phyloP scores from a whole-genome alignment of 2,888 invertebrate species.

The Desoria tigrina region DNA sequence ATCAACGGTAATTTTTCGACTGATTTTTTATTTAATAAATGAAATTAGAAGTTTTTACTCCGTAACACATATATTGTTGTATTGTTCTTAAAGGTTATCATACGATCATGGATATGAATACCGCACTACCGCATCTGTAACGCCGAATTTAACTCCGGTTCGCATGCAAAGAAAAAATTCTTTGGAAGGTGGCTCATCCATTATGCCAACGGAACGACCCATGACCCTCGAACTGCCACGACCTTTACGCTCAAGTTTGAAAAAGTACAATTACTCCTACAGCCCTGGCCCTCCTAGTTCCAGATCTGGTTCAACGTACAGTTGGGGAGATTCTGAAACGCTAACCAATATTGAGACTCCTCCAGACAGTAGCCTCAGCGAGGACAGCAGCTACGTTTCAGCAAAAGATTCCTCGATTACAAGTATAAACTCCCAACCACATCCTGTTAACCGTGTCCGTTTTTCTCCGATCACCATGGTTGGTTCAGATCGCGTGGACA shows the following conservation, averaged over 20 bases:
- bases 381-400: conserved; percentile 85
- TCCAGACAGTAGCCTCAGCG: conserved; percentile 80
- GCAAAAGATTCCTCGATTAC: conserved; percentile 70
- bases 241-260: conserved; percentile 75
- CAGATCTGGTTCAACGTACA: conserved; percentile 48
- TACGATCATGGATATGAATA: conserved; percentile 46
- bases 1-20: conserved; percentile 55
- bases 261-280: conserved; percentile 66
- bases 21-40: too few relatives aligned
- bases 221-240: conserved; percentile 65
- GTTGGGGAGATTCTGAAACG: conserved; percentile 68
- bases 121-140: conserved; percentile 28
- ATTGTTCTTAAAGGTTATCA: too few relatives aligned
- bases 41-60: too few relatives aligned
- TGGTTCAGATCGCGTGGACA: conserved; percentile 56
- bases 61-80: too few relatives aligned
- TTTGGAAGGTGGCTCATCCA: not conserved
- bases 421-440: conserved; percentile 57
- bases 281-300: conserved; percentile 52
- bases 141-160: conserved; percentile 48
- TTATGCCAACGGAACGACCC: conserved; percentile 58
- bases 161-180: conserved; percentile 53
- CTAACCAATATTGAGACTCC: conserved; percentile 78
- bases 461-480: conserved; percentile 71
- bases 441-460: conserved; percentile 71